Percentiles rank a stretch among this genome's conserved stretches.
Conservation (phyloP, 2,797 vertebrate species). For the Bufotes viridis region DNA sequence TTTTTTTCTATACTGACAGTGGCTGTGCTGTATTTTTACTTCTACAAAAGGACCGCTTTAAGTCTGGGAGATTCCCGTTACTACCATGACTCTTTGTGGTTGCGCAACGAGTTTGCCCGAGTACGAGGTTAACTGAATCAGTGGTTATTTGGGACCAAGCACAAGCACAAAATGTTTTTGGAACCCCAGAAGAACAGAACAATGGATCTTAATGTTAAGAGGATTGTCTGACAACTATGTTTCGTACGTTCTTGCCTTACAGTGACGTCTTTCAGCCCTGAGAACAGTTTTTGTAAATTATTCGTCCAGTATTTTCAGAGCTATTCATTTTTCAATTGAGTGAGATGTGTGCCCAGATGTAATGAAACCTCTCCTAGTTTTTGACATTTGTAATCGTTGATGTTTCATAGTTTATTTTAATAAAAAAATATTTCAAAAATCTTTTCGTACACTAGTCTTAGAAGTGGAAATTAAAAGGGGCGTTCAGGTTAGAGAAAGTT, state of each 20-base stretch:
- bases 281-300: neutral
- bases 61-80: conserved; percentile 91
- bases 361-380: neutral
- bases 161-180: neutral
- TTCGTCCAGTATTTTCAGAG: neutral
- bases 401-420: neutral
- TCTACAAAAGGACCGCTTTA: conserved; percentile 91
- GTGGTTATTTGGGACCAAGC: neutral
- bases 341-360: neutral
- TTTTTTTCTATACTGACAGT: conserved; percentile 70
- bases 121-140: conserved; percentile 79
- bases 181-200: neutral
- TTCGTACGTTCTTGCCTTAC: neutral
- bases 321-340: neutral
- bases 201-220: neutral
- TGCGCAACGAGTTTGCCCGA: conserved; percentile 88
- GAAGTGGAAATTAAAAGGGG: neutral
- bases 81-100: conserved; percentile 92
- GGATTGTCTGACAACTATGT: neutral
- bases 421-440: neutral
- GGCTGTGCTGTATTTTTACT: conserved; percentile 92
- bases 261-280: neutral
- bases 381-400: neutral
- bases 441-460: neutral
- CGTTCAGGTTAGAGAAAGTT: too few species aligned